phyloP scores from a whole-genome alignment of 2,113 vertebrate genomes.

The Xiphias gladius region DNA sequence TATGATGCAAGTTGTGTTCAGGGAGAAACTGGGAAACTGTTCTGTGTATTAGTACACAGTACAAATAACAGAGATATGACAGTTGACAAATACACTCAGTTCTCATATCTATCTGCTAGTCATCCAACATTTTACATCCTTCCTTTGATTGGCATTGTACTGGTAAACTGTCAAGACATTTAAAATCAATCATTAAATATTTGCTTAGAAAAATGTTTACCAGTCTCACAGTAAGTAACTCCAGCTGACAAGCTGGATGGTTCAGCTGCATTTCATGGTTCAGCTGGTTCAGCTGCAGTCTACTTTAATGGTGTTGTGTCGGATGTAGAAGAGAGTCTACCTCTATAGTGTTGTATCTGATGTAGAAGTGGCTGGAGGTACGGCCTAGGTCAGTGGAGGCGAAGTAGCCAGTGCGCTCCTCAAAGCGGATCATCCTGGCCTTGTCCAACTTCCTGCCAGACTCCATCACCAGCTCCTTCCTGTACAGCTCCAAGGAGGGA shows the following conservation, averaged over 20 bases:
- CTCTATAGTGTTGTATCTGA: slow-evolving; percentile 98
- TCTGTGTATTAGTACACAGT: too few relatives aligned
- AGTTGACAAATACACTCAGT: not conserved
- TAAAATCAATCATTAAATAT: too few relatives aligned
- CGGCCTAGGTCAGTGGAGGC: slow-evolving; percentile 96
- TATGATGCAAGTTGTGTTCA: not conserved
- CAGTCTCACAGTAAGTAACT: not conserved
- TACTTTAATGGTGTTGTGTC: slow-evolving; percentile 87
- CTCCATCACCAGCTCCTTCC: slow-evolving; percentile 92
- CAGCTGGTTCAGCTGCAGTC: too few relatives aligned
- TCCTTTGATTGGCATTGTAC: not conserved
- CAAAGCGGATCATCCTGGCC: slow-evolving; percentile 97
- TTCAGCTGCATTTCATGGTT: too few relatives aligned
- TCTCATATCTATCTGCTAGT: not conserved
- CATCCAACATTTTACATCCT: not conserved
- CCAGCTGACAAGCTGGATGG: too few relatives aligned
- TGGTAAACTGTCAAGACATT: not conserved
- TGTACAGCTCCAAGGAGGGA: slow-evolving; percentile 91
- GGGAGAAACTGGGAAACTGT: not conserved
- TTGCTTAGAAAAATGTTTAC: too few relatives aligned
- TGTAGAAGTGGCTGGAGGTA: slow-evolving; percentile 98
- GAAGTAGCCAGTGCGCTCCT: slow-evolving; percentile 97
- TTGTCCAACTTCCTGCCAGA: slow-evolving; percentile 95
- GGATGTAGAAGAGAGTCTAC: slow-evolving; percentile 90
- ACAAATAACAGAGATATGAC: too few relatives aligned